Conservation (phyloP, 1,140 invertebrate species). For the Nasonia longicornis region DNA sequence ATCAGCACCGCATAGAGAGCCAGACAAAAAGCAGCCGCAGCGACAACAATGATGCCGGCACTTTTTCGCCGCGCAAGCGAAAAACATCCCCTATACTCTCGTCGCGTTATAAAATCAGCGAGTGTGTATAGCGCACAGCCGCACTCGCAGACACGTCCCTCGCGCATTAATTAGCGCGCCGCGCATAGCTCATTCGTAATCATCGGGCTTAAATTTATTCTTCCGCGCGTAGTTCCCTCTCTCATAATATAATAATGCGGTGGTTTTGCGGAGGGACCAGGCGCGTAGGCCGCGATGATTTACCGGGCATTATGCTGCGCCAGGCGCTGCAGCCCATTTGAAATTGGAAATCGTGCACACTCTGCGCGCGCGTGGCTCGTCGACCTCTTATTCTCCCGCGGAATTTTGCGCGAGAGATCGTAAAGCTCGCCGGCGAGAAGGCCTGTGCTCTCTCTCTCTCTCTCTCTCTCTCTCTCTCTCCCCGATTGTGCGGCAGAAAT, state of each 20-base stretch:
- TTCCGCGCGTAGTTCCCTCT: background rate
- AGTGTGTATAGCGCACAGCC: background rate
- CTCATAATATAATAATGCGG: background rate
- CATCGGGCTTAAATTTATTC: conserved; percentile 22
- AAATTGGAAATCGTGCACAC: conserved; percentile 9
- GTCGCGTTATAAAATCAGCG: conserved; percentile 9
- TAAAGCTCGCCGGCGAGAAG: conserved; percentile 11
- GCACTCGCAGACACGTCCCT: background rate
- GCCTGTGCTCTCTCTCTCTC: background rate
- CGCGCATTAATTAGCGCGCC: conserved; percentile 24
- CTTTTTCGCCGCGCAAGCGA: background rate
- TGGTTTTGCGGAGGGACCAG: background rate
- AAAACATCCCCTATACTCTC: background rate
- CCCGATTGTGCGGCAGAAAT: conserved; percentile 28
- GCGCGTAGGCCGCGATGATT: background rate
- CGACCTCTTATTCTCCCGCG: conserved; percentile 10
- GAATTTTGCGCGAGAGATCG: conserved; percentile 2
- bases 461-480: background rate
- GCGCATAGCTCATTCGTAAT: background rate
- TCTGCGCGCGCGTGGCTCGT: background rate
- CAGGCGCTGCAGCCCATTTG: background rate
- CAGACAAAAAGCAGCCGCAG: too few species aligned
- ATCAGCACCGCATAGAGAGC: too few species aligned
- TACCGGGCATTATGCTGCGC: background rate
- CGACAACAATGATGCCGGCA: background rate